Conservation (phyloP, 2,888 invertebrate species). For the Andrena praecox region DNA sequence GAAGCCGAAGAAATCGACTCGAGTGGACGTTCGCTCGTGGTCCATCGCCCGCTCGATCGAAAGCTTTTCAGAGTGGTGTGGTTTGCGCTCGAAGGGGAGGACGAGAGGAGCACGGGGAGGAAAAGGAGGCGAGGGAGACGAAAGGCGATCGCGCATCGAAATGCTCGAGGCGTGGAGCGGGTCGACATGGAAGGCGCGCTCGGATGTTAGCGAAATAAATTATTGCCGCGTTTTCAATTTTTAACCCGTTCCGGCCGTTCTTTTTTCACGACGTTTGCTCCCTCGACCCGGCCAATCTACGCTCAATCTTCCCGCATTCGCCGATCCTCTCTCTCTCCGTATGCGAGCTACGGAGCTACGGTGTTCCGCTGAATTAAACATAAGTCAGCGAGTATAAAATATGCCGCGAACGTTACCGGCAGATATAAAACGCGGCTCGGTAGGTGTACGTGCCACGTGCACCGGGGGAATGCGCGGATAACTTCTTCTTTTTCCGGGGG, state of each 20-base stretch:
- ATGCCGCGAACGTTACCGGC: slow-evolving; percentile 79
- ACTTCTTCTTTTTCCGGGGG: slow-evolving; percentile 3
- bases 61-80: background rate
- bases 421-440: slow-evolving; percentile 72
- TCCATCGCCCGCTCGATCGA: background rate
- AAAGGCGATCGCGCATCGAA: slow-evolving; percentile 61
- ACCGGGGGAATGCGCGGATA: slow-evolving; percentile 53
- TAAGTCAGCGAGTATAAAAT: slow-evolving; percentile 81
- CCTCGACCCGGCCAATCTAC: slow-evolving; percentile 73
- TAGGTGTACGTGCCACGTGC: slow-evolving; percentile 70
- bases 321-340: slow-evolving; percentile 71
- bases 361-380: slow-evolving; percentile 82
- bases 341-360: slow-evolving; percentile 78
- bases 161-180: slow-evolving; percentile 64
- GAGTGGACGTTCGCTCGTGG: background rate
- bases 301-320: slow-evolving; percentile 78
- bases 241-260: slow-evolving; percentile 59
- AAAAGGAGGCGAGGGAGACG: slow-evolving; percentile 10
- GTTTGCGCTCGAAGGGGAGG: background rate
- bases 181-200: slow-evolving; percentile 55
- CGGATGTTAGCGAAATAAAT: slow-evolving; percentile 64
- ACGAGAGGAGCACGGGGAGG: background rate
- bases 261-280: slow-evolving; percentile 63
- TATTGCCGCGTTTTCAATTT: slow-evolving; percentile 69
- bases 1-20: background rate